Evolutionary conservation across 1,140 invertebrate genomes (phyloP).

Genomic region (Zaprionus lachaisei): DNA sequence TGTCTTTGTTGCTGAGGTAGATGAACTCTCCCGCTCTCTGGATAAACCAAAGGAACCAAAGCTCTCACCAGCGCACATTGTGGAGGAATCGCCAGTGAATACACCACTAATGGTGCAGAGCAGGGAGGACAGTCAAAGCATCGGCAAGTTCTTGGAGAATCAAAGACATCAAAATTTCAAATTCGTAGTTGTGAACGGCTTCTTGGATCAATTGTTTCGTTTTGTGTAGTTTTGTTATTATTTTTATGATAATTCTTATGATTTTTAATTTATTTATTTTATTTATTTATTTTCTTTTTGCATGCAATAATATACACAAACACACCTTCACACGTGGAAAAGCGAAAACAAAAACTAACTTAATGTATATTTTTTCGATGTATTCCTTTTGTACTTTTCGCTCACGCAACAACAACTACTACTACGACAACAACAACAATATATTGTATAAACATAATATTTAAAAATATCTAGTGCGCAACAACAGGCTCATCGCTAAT

Average conservation of each 20-base stretch:
- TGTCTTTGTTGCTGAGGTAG: constrained; percentile 86
- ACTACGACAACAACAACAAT: constrained; percentile 52
- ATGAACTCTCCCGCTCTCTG: constrained; percentile 58
- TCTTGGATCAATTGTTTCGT: constrained; percentile 5
- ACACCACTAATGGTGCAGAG: constrained; percentile 13
- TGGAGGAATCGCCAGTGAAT: constrained; percentile 57
- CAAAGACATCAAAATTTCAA: constrained; percentile 23
- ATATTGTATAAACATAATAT: constrained; percentile 52
- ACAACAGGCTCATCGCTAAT: constrained; percentile 77
- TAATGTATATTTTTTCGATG: constrained; percentile 74
- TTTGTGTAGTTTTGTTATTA: constrained; percentile 21
- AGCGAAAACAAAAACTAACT: constrained; percentile 59
- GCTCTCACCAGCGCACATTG: constrained; percentile 67
- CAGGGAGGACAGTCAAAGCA: constrained; percentile 76
- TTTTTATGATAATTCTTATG: constrained; percentile 39
- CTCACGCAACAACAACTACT: constrained; percentile 58
- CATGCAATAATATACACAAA: constrained; percentile 50
- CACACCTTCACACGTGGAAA: constrained; percentile 38
- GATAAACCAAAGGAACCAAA: constrained; percentile 59
- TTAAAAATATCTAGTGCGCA: constrained; percentile 67
- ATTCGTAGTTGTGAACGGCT: constrained; percentile 24
- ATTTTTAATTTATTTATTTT: constrained; percentile 51
- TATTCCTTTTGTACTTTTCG: constrained; percentile 69
- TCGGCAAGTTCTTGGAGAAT: constrained; percentile 70
- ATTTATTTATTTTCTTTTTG: constrained; percentile 73